Evolutionary conservation across 2,888 invertebrate species (phyloP).

Genomic region (Cryptosula pallasiana): DNA sequence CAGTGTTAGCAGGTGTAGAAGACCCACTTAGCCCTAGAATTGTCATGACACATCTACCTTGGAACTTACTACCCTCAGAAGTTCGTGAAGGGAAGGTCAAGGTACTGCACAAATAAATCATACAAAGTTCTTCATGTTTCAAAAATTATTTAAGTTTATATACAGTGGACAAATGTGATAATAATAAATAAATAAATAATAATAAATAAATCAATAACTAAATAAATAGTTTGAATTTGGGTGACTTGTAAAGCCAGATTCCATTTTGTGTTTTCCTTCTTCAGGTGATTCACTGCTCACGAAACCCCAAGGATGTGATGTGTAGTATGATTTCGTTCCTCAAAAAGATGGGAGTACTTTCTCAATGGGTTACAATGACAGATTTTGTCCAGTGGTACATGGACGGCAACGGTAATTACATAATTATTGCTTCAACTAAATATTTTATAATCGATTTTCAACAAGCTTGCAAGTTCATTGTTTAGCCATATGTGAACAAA

Average conservation of each 20-base stretch:
- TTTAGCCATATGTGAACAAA: too few species aligned
- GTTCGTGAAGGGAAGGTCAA: neutral
- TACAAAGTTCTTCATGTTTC: neutral
- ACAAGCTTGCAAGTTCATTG: too few species aligned
- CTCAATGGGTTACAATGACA: neutral
- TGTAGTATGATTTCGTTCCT: constrained; percentile 4
- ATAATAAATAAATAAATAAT: too few species aligned
- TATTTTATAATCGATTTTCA: too few species aligned
- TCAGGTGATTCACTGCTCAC: constrained; percentile 5
- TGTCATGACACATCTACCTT: neutral
- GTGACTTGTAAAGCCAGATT: too few species aligned
- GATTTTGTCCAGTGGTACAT: neutral
- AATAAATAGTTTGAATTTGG: too few species aligned
- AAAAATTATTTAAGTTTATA: neutral
- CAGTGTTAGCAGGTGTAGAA: neutral
- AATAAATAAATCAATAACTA: too few species aligned
- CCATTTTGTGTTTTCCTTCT: neutral
- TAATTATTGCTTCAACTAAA: too few species aligned
- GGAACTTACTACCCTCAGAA: neutral
- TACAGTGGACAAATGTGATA: too few species aligned
- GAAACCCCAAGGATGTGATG: constrained; percentile 14
- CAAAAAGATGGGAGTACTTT: neutral
- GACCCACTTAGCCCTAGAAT: neutral
- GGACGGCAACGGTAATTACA: neutral
- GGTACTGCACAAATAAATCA: too few species aligned